Evolutionary conservation across 2,797 vertebrate genomes (phyloP).

Genomic region (Hephaestus fuliginosus): DNA sequence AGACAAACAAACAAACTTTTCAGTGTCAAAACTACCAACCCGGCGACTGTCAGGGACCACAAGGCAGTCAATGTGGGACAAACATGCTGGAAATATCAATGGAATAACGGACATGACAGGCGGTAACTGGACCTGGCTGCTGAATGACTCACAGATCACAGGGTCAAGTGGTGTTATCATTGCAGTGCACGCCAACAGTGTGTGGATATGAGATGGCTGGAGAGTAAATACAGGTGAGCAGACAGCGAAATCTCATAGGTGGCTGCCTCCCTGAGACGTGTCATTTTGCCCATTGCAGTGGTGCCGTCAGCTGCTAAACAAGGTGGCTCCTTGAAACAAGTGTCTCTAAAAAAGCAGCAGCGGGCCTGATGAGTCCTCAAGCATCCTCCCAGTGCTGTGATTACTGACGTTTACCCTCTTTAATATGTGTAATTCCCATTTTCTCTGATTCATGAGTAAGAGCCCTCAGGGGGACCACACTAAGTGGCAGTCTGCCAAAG

Average conservation of each 20-base stretch:
- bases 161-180: slow-evolving; percentile 43
- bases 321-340: slow-evolving; percentile 78
- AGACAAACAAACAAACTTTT: slow-evolving; percentile 82
- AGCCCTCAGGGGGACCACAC: slow-evolving; percentile 82
- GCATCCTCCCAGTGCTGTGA: slow-evolving; percentile 84
- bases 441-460: slow-evolving; percentile 88
- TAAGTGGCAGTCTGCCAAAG: slow-evolving; percentile 88
- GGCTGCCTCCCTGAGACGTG: slow-evolving; percentile 50
- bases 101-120: slow-evolving; percentile 46
- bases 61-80: slow-evolving; percentile 58
- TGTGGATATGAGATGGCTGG: slow-evolving; percentile 22
- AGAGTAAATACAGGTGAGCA: slow-evolving; percentile 69
- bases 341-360: slow-evolving; percentile 80
- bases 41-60: slow-evolving; percentile 44
- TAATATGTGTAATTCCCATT: slow-evolving; percentile 90
- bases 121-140: slow-evolving; percentile 35
- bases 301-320: slow-evolving; percentile 71
- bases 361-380: slow-evolving; percentile 82
- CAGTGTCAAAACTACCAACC: slow-evolving; percentile 63
- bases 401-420: slow-evolving; percentile 89
- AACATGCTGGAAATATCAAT: slow-evolving; percentile 69
- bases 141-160: slow-evolving; percentile 41
- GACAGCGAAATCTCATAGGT: slow-evolving; percentile 40
- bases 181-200: slow-evolving; percentile 9
- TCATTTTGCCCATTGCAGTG: slow-evolving; percentile 53